Percentiles rank a stretch among this genome's conserved stretches.
These are phyloP conservation scores for Xestia xanthographa DNA, from an alignment of 2,888 invertebrate genomes.

Conservation along the genomic window DNA sequence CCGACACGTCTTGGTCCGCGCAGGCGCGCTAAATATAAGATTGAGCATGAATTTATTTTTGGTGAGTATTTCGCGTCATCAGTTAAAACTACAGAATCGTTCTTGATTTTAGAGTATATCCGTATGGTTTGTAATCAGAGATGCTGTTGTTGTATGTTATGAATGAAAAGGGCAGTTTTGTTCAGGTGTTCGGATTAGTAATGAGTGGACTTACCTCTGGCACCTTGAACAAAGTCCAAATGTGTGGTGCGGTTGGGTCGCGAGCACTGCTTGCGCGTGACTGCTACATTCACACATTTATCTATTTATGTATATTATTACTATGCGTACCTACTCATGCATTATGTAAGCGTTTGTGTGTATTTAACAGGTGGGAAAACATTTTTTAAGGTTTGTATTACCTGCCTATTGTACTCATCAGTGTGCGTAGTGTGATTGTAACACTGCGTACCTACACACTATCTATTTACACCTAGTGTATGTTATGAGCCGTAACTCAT, in stretches of 20 bases:
- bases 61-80: conserved; percentile 89
- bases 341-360: conserved; percentile 48
- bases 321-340: conserved; percentile 73
- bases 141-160: conserved; percentile 37
- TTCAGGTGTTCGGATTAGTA: conserved; percentile 25
- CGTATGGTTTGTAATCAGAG: conserved; percentile 62
- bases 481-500: background rate
- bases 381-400: conserved; percentile 1
- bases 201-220: conserved; percentile 66
- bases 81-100: conserved; percentile 72
- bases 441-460: background rate
- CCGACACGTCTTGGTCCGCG: conserved; percentile 83
- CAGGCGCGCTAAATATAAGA: conserved; percentile 90
- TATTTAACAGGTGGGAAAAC: conserved; percentile 41
- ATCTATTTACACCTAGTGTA: background rate
- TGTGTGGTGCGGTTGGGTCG: conserved; percentile 62
- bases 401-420: background rate
- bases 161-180: conserved; percentile 43
- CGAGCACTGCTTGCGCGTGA: conserved; percentile 71
- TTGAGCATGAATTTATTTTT: conserved; percentile 90
- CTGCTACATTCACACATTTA: conserved; percentile 72
- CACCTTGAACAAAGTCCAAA: conserved; percentile 75
- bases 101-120: conserved; percentile 69
- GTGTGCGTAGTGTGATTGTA: conserved; percentile 5
- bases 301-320: conserved; percentile 65